A percentile compares a stretch with the other conserved stretches of the same genome.
phyloP scores from a whole-genome alignment of 2,888 invertebrate genomes.

The Andrena dorsata region DNA sequence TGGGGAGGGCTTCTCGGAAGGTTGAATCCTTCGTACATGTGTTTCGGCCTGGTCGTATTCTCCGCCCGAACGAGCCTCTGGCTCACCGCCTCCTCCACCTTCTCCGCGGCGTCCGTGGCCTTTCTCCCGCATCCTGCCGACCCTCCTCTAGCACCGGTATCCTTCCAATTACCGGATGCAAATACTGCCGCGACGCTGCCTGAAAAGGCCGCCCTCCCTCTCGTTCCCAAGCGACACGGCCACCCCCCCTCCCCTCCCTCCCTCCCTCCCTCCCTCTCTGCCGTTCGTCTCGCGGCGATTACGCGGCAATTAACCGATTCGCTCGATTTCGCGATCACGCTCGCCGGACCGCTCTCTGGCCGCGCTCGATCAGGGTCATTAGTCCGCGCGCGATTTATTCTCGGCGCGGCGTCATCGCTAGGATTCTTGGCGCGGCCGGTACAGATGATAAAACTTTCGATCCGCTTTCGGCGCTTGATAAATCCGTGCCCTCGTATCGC shows the following conservation, averaged over 20 bases:
- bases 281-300: slow-evolving; percentile 42
- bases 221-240: slow-evolving; percentile 3
- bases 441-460: slow-evolving; percentile 52
- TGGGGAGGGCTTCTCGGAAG: slow-evolving; percentile 51
- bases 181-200: slow-evolving; percentile 49
- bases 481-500: slow-evolving; percentile 32
- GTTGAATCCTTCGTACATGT: slow-evolving; percentile 52
- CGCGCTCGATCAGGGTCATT: slow-evolving; percentile 63
- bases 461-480: slow-evolving; percentile 32
- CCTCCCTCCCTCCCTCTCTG: neutral
- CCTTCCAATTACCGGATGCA: slow-evolving; percentile 65
- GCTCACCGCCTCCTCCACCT: slow-evolving; percentile 30
- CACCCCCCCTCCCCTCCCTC: slow-evolving; percentile 1
- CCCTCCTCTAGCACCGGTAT: slow-evolving; percentile 9
- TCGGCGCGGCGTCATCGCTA: slow-evolving; percentile 51
- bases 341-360: neutral
- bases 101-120: neutral
- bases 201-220: slow-evolving; percentile 29
- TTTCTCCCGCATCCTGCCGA: slow-evolving; percentile 5
- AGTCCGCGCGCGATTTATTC: slow-evolving; percentile 61
- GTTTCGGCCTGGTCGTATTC: slow-evolving; percentile 59
- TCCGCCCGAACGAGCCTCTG: slow-evolving; percentile 51
- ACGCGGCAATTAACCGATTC: slow-evolving; percentile 61
- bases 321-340: slow-evolving; percentile 49
- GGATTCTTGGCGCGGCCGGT: slow-evolving; percentile 41